phyloP scores from a whole-genome alignment of 2,888 invertebrate species.

The Gryllus longicercus region DNA sequence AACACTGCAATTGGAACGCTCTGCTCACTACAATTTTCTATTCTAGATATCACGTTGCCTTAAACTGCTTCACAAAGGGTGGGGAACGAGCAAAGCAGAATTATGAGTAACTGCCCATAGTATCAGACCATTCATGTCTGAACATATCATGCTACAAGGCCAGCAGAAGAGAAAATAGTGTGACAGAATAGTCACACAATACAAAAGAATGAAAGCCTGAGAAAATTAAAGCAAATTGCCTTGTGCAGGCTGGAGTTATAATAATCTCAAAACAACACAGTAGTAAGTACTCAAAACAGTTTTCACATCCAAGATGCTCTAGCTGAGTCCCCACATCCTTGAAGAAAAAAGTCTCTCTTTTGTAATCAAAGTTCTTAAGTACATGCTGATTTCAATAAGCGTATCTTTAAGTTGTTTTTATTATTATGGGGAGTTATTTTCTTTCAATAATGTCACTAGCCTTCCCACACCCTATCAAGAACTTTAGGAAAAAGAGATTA shows the following conservation, averaged over 20 bases:
- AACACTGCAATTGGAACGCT: not conserved
- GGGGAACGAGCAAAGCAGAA: not conserved
- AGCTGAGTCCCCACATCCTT: constrained; percentile 2
- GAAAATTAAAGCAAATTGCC: no score
- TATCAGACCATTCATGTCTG: not conserved
- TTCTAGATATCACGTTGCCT: not conserved
- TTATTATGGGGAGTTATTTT: not conserved
- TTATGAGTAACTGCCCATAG: not conserved
- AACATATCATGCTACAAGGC: no score
- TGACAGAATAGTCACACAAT: no score
- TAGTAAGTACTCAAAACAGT: not conserved
- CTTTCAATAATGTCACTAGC: constrained; percentile 8
- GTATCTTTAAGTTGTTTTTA: not conserved
- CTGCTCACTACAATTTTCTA: not conserved
- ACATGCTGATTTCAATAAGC: constrained; percentile 17
- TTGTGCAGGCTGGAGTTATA: no score
- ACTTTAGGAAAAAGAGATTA: constrained; percentile 4
- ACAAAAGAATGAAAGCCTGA: no score
- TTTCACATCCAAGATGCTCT: not conserved
- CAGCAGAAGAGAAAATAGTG: no score
- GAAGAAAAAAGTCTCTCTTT: not conserved
- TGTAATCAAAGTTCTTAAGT: not conserved
- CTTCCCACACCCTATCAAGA: constrained; percentile 8
- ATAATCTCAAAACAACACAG: not conserved
- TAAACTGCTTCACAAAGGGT: constrained; percentile 8